Conservation (phyloP, 2,888 invertebrate genomes). For the Nasonia oneida region DNA sequence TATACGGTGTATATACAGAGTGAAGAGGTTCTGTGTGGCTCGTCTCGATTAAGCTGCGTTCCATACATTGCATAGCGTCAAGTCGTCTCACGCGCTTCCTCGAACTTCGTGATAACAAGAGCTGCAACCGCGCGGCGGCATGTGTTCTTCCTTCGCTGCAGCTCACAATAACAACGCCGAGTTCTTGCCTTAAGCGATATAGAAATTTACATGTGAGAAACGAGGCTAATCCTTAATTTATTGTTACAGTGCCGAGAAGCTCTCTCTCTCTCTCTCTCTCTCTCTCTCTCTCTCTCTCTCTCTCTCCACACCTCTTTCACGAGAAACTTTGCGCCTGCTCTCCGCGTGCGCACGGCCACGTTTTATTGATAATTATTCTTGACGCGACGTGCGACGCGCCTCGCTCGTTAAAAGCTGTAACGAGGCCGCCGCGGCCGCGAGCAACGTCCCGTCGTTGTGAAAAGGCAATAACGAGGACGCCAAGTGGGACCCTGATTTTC, state of each 20-base stretch:
- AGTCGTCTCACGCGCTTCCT: slow-evolving; percentile 37
- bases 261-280: not conserved
- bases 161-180: not conserved
- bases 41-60: slow-evolving; percentile 40
- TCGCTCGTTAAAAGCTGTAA: slow-evolving; percentile 5
- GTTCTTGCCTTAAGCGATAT: not conserved
- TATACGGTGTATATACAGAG: not conserved
- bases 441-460: not conserved
- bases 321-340: not conserved
- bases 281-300: too few species aligned
- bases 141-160: not conserved
- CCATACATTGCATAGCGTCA: slow-evolving; percentile 1
- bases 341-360: not conserved
- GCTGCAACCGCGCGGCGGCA: not conserved
- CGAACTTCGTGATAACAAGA: slow-evolving; percentile 29
- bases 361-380: slow-evolving; percentile 15
- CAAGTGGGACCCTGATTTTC: slow-evolving; percentile 5
- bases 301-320: not conserved
- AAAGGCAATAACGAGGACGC: slow-evolving; percentile 11
- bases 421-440: not conserved
- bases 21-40: not conserved
- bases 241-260: not conserved
- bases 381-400: not conserved
- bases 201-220: slow-evolving; percentile 23
- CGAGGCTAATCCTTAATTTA: slow-evolving; percentile 33